These are phyloP conservation scores for Philereme transversata DNA, from an alignment of 2,888 invertebrate species.

Conservation along the genomic window DNA sequence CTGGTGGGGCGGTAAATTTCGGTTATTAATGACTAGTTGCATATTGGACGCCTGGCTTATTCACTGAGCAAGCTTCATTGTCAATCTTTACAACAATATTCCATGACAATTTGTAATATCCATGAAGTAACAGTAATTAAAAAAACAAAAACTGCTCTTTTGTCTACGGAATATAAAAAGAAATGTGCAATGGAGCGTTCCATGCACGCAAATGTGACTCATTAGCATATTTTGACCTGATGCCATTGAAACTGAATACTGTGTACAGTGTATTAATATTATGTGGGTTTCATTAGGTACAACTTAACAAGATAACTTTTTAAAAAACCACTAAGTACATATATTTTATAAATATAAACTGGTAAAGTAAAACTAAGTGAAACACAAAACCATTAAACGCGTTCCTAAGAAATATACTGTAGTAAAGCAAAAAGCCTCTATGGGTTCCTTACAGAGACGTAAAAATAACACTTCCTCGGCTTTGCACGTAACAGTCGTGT, in stretches of 20 bases:
- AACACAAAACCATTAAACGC: slow-evolving; percentile 21
- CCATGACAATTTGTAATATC: neutral
- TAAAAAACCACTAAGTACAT: too few species aligned
- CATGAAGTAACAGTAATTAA: neutral
- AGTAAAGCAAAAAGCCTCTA: slow-evolving; percentile 30
- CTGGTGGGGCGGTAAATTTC: slow-evolving; percentile 22
- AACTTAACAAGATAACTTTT: too few species aligned
- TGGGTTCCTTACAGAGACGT: slow-evolving; percentile 31
- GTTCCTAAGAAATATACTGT: slow-evolving; percentile 21
- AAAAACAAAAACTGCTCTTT: neutral
- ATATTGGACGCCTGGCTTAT: slow-evolving; percentile 20
- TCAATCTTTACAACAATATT: neutral
- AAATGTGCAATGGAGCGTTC: too few species aligned
- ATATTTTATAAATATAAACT: neutral
- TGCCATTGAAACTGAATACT: too few species aligned
- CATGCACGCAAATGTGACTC: too few species aligned
- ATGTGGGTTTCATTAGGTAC: too few species aligned
- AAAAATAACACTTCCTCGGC: slow-evolving; percentile 35
- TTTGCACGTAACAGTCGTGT: slow-evolving; percentile 36
- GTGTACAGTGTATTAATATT: too few species aligned
- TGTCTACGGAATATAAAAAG: neutral
- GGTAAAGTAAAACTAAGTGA: slow-evolving; percentile 8
- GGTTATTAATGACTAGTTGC: slow-evolving; percentile 30
- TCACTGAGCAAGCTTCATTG: slow-evolving; percentile 2
- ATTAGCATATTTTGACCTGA: too few species aligned